phyloP scores from a whole-genome alignment of 2,888 invertebrate genomes.

The Lasioglossum marginatum region DNA sequence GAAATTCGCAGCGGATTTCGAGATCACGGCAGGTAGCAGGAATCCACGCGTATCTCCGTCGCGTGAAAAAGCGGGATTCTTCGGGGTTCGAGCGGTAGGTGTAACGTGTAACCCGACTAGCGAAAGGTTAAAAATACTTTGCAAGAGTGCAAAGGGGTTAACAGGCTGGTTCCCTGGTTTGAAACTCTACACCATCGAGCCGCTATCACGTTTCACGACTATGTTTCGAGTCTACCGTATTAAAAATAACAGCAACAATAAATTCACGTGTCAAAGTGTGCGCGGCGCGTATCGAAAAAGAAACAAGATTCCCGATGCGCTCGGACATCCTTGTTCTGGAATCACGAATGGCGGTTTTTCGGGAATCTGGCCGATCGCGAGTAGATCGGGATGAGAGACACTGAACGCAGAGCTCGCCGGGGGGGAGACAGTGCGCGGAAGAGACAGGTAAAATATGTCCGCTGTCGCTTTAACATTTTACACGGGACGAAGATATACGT shows the following conservation, averaged over 20 bases:
- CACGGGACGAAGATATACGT: conserved; percentile 62
- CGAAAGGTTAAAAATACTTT: conserved; percentile 49
- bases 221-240: conserved; percentile 48
- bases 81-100: conserved; percentile 1
- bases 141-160: conserved; percentile 37
- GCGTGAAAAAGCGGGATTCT: not conserved
- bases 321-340: not conserved
- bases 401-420: conserved; percentile 14
- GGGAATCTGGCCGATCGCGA: not conserved
- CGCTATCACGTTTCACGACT: conserved; percentile 47
- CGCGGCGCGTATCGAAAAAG: not conserved
- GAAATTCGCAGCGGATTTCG: not conserved
- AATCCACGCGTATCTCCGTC: not conserved
- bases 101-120: conserved; percentile 21
- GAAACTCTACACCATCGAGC: conserved; percentile 47
- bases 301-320: not conserved
- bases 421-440: not conserved
- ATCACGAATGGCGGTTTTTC: not conserved
- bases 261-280: conserved; percentile 33
- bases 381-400: conserved; percentile 49
- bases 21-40: not conserved
- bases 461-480: conserved; percentile 58
- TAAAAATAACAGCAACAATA: conserved; percentile 52
- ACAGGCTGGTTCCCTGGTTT: conserved; percentile 42
- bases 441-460: conserved; percentile 54